Percentiles rank a stretch among this genome's conserved stretches.
Evolutionary conservation across 2,888 invertebrate genomes (phyloP).

Genomic region (Macropis europaea): DNA sequence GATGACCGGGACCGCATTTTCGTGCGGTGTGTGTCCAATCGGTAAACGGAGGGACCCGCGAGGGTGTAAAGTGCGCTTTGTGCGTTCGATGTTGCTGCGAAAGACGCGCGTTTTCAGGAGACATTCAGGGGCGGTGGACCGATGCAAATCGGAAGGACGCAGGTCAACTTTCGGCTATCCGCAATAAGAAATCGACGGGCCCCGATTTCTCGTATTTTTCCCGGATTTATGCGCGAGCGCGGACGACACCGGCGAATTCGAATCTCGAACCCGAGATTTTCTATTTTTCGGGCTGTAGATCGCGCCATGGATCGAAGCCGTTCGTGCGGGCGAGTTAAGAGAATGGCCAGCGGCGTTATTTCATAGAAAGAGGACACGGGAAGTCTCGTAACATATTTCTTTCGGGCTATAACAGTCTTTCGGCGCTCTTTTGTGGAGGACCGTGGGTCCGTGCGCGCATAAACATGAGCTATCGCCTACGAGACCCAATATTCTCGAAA

Average conservation of each 20-base stretch:
- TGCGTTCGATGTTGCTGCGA: slow-evolving; percentile 24
- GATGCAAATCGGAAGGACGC: slow-evolving; percentile 69
- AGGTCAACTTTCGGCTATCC: slow-evolving; percentile 60
- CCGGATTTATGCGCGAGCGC: background rate
- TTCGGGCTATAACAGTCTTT: slow-evolving; percentile 56
- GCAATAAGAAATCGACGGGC: slow-evolving; percentile 46
- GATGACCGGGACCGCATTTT: background rate
- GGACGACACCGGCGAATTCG: background rate
- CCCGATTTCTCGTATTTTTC: slow-evolving; percentile 12
- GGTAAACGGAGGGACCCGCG: slow-evolving; percentile 47
- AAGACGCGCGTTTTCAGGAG: slow-evolving; percentile 61
- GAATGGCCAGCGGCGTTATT: slow-evolving; percentile 37
- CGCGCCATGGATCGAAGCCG: background rate
- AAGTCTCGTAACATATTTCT: slow-evolving; percentile 59
- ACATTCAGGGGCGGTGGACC: slow-evolving; percentile 70
- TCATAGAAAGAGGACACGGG: slow-evolving; percentile 15
- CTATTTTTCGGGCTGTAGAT: slow-evolving; percentile 3
- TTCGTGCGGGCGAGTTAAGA: slow-evolving; percentile 18
- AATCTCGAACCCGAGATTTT: background rate
- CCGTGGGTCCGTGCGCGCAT: slow-evolving; percentile 41
- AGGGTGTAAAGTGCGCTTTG: slow-evolving; percentile 53
- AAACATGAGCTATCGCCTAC: slow-evolving; percentile 59
- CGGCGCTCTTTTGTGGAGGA: slow-evolving; percentile 60
- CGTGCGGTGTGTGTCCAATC: slow-evolving; percentile 64
- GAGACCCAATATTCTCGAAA: slow-evolving; percentile 49